These are phyloP conservation scores for Thysanoteuthis rhombus DNA, from an alignment of 2,888 invertebrate species.

Conservation along the genomic window DNA sequence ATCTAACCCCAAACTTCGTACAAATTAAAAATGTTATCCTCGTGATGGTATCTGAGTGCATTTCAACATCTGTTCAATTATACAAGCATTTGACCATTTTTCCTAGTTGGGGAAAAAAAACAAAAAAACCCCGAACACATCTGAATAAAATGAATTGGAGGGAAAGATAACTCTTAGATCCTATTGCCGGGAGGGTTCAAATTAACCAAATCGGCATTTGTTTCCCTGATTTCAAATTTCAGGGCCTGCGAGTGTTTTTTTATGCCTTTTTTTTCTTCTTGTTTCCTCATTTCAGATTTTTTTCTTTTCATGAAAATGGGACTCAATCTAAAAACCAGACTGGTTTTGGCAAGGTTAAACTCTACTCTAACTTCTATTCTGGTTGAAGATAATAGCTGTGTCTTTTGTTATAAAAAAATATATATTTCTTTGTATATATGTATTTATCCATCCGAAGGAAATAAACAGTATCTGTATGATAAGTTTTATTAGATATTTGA, in stretches of 20 bases:
- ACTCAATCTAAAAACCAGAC: too few relatives aligned
- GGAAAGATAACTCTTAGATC: not conserved
- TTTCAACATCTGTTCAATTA: not conserved
- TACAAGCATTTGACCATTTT: not conserved
- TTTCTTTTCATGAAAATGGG: not conserved
- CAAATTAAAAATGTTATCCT: not conserved
- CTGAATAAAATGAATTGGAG: not conserved
- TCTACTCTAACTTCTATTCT: too few relatives aligned
- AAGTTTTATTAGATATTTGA: too few relatives aligned
- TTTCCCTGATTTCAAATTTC: not conserved
- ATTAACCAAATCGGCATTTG: not conserved
- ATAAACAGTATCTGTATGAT: too few relatives aligned
- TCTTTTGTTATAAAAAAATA: too few relatives aligned
- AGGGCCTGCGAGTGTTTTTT: not conserved
- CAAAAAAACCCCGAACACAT: not conserved
- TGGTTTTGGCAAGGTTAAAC: too few relatives aligned
- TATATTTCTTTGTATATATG: too few relatives aligned
- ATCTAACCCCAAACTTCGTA: not conserved
- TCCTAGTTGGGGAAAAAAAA: not conserved
- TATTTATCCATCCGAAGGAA: too few relatives aligned
- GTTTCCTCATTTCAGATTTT: not conserved
- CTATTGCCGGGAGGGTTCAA: not conserved
- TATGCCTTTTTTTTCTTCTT: not conserved
- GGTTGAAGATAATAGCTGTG: too few relatives aligned
- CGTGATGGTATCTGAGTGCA: not conserved